These are phyloP conservation scores for Smittia sp. DNA, from an alignment of 2,888 invertebrate species.

Conservation along the genomic window DNA sequence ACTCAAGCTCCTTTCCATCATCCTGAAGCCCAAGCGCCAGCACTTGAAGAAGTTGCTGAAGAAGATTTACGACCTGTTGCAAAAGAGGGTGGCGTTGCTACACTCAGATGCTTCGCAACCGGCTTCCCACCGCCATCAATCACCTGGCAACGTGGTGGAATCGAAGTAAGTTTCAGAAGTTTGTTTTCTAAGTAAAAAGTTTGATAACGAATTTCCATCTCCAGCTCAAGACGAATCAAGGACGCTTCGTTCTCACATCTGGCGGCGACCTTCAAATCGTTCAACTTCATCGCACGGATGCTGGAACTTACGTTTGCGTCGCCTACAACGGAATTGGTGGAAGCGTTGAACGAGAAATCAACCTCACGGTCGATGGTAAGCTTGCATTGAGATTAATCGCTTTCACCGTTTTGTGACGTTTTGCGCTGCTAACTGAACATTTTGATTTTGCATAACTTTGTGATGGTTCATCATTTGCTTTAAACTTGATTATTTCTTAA, in stretches of 20 bases:
- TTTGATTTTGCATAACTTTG: slow-evolving; percentile 12
- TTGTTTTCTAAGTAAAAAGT: background rate
- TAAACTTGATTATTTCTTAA: background rate
- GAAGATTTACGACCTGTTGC: slow-evolving; percentile 63
- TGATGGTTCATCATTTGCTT: background rate
- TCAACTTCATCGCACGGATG: slow-evolving; percentile 73
- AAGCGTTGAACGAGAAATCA: slow-evolving; percentile 66
- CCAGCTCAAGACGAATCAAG: slow-evolving; percentile 71
- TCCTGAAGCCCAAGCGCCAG: slow-evolving; percentile 49
- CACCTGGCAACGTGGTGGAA: slow-evolving; percentile 71
- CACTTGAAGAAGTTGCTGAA: slow-evolving; percentile 56
- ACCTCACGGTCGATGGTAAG: slow-evolving; percentile 72
- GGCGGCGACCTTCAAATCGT: slow-evolving; percentile 81
- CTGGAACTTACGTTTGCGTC: slow-evolving; percentile 80
- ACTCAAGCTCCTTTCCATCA: slow-evolving; percentile 54
- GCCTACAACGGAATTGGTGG: slow-evolving; percentile 76
- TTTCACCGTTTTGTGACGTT: slow-evolving; percentile 6
- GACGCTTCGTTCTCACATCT: slow-evolving; percentile 66
- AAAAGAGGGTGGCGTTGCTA: slow-evolving; percentile 70
- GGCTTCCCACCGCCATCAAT: slow-evolving; percentile 76
- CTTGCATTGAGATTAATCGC: slow-evolving; percentile 25
- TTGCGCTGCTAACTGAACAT: background rate
- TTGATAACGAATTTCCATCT: background rate
- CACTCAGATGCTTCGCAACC: slow-evolving; percentile 70
- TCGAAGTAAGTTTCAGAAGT: slow-evolving; percentile 59